Evolutionary conservation across 1,140 invertebrate genomes (phyloP), one percentile per base, ranked within the genome.

Genomic region (Tetragonula clypearis): DNA sequence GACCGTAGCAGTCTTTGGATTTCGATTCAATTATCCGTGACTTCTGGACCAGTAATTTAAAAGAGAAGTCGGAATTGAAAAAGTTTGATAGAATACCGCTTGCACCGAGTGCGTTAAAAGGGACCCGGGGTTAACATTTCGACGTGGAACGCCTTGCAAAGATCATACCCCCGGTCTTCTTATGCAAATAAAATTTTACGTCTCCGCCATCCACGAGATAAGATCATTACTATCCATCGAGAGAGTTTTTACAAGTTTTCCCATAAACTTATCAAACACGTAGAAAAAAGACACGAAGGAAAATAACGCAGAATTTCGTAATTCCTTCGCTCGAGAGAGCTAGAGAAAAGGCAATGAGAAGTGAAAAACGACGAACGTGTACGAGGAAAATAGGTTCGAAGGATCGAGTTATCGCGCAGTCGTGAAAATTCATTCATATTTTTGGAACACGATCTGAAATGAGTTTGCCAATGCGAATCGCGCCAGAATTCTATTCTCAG

Each of bases 21-120:
- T 55, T 79, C 19, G 62, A 79, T 79, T 79, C 26, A 79, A 30
- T 66, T 68, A 66, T 53, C 19, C 15, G 62, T 21, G 41, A 30
- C 49, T 21, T 19, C 21, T 68, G 66, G 21, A 55, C 9, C 49
- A 21, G 5, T 68, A 55, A 66, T 66, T 66, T 66, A 66, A 49
- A 49, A 26, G 77, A 68, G 41, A 53, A 68, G 49, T 30, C 19
- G 77, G 26, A 55, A 79, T 79, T 66, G 77, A 30, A 68, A 79
- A 79, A 79, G 77, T 79, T 79, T 66, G 77, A 79, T 79, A 21
- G 60, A 79, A 30, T 66, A 66, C 77, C 41, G 17, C 17, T n/a
- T 26, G 23, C 23, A 65, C 9, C n/a, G 49, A 66, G 26, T n/a
- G 49, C 12, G 6, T 62, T 66, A 66, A 79, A 14, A 35, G 19